Conservation (phyloP, 2,113 vertebrate species). For the Todiramphus saurophagus region DNA sequence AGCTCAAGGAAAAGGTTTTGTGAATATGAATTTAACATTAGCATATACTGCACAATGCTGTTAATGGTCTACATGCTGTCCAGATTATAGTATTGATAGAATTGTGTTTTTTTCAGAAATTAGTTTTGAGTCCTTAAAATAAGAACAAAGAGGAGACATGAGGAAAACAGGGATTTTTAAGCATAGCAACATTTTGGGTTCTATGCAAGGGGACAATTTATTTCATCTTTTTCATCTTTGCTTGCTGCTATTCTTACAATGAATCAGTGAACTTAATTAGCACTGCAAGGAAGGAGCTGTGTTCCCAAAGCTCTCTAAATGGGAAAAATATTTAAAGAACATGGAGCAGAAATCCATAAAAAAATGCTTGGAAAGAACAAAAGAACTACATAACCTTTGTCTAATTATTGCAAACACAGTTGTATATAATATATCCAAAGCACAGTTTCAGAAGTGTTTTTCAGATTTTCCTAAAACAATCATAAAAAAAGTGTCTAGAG, state of each 20-base stretch:
- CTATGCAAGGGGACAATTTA: background rate
- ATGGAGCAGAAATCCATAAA: background rate
- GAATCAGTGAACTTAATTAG: slow-evolving; percentile 66
- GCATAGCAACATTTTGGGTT: background rate
- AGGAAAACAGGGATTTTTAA: slow-evolving; percentile 31
- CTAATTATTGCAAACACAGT: background rate
- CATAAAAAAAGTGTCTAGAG: background rate
- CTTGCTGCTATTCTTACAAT: slow-evolving; percentile 51
- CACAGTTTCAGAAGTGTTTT: background rate
- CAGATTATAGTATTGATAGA: slow-evolving; percentile 49
- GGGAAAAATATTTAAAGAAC: slow-evolving; percentile 34
- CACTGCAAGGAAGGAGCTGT: background rate
- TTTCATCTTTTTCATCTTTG: slow-evolving; percentile 50
- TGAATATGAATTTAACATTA: slow-evolving; percentile 46
- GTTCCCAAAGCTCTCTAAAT: slow-evolving; percentile 20
- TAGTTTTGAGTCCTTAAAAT: slow-evolving; percentile 28
- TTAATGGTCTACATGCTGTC: slow-evolving; percentile 28
- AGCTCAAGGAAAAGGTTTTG: slow-evolving; percentile 42
- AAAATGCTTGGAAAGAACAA: slow-evolving; percentile 19
- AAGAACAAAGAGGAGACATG: background rate
- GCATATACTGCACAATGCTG: background rate
- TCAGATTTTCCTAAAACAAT: background rate
- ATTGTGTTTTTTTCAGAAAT: slow-evolving; percentile 49
- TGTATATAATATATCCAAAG: background rate
- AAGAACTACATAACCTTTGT: background rate